Base-by-base conservation (phyloP, 2,888 invertebrate genomes). In the Xestia rhomboidea region DNA sequence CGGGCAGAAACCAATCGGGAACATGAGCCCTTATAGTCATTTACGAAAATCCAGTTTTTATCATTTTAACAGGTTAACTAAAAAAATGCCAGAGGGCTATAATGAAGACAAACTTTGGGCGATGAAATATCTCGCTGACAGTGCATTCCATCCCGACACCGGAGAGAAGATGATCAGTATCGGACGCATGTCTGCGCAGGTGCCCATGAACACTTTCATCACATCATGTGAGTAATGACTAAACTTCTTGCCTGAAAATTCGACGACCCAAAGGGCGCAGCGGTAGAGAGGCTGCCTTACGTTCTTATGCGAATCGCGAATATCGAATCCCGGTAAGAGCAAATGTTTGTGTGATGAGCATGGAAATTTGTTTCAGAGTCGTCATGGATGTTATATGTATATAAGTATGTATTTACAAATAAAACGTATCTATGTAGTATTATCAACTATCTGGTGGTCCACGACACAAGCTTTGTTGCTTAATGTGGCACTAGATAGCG, bases 181-280 rank as follows among this genome's bases (percentile, higher is more conserved):
- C 75, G 99, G 99, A 0, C 97, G 99, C 71, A 99, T 99, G 99
- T 98, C 99, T 2, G 99, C 99, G 0, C 99, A 99, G 95, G 99
- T 99, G 64, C 99, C 99, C 0, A 99, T 99, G 98, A 99, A 99
- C 95, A 99, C 99, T 97, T 93, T 98, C 68, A 99, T 99, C 90
- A 99, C 99, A 44, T 99, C 99, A 82, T 98, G 97, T 97, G 54
- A 94, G 95, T 87, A 34, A 63, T 38, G 38, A 38, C 24, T 24
- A 1, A 34, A 63, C 38, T 38, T 24, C 24, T 63, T 57, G 24
- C 24, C 13, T 62, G 62, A 21, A 34, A n/a, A n/a, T n/a, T n/a
- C n/a, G n/a, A n/a, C n/a, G n/a, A n/a, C n/a, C n/a, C n/a, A n/a
- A n/a, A n/a, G n/a, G n/a, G n/a, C n/a, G n/a, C n/a, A n/a, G n/a